These are phyloP conservation scores for Rhinatrema bivittatum DNA, from an alignment of 2,797 vertebrate species.

Conservation along the genomic window DNA sequence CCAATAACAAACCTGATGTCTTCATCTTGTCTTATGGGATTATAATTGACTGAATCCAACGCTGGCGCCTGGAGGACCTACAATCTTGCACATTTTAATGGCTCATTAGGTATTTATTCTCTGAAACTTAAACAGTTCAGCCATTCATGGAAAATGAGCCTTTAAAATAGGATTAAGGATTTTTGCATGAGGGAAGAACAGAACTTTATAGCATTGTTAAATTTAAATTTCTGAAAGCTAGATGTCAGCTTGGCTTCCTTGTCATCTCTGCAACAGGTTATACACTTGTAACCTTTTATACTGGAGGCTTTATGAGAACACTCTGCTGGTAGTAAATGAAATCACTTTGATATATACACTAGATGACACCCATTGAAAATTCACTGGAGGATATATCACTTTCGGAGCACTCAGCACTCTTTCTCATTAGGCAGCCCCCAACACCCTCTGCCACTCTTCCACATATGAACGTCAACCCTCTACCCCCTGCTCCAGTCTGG, in stretches of 20 bases:
- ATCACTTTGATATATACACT: background rate
- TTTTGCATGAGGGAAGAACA: background rate
- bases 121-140: conserved; percentile 39
- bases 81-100: conserved; percentile 39
- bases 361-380: too few species aligned
- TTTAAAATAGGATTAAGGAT: conserved; percentile 38
- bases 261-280: background rate
- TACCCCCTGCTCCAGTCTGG: too few species aligned
- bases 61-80: conserved; percentile 20
- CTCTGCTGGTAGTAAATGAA: conserved; percentile 4
- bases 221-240: conserved; percentile 20
- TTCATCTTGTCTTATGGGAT: conserved; percentile 32
- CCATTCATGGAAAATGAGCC: conserved; percentile 38
- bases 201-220: conserved; percentile 17
- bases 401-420: too few species aligned
- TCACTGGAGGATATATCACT: too few species aligned
- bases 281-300: conserved; percentile 1
- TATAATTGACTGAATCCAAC: conserved; percentile 33
- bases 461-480: too few species aligned
- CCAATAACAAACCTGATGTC: conserved; percentile 31
- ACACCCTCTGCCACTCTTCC: too few species aligned
- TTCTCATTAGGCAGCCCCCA: too few species aligned
- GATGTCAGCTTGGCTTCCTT: conserved; percentile 18
- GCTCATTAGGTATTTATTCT: conserved; percentile 47
- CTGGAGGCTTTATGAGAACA: background rate